phyloP scores from a whole-genome alignment of 1,140 invertebrate species.

The Sycobia sp. region DNA sequence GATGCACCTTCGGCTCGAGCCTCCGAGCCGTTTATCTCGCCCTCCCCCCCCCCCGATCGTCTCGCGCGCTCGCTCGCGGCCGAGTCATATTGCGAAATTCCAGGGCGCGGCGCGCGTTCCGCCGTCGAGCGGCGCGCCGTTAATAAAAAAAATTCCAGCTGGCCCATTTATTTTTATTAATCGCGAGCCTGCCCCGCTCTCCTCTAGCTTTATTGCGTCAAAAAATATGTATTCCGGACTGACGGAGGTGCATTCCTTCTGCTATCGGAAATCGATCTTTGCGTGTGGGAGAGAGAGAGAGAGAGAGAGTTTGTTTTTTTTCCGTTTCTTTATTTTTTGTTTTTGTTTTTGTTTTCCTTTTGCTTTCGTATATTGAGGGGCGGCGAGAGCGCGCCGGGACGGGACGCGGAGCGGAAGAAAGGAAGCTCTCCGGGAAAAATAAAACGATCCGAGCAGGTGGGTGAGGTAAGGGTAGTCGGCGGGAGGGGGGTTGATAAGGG shows the following conservation, averaged over 20 bases:
- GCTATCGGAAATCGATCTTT: constrained; percentile 1
- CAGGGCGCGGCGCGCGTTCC: background rate
- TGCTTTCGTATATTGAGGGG: too few species aligned
- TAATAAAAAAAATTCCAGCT: constrained; percentile 14
- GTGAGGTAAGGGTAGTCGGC: background rate
- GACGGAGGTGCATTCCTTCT: background rate
- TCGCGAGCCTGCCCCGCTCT: background rate
- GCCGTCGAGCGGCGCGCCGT: too few species aligned
- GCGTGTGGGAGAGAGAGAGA: too few species aligned
- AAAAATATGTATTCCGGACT: constrained; percentile 7
- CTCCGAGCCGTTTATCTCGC: too few species aligned
- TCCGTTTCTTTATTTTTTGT: too few species aligned
- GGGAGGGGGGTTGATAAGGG: background rate
- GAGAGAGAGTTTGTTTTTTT: too few species aligned
- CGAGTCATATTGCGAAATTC: constrained; percentile 28
- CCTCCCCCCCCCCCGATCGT: too few species aligned
- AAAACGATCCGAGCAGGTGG: background rate
- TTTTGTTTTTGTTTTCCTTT: too few species aligned
- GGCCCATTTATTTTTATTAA: constrained; percentile 33
- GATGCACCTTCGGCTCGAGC: too few species aligned
- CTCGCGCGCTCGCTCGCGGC: too few species aligned
- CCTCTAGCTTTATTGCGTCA: background rate
- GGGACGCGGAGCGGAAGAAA: background rate
- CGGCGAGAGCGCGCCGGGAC: background rate
- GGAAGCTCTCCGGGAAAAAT: background rate